Conservation (phyloP, 2,113 vertebrate species). For the Thamnophis sirtalis region DNA sequence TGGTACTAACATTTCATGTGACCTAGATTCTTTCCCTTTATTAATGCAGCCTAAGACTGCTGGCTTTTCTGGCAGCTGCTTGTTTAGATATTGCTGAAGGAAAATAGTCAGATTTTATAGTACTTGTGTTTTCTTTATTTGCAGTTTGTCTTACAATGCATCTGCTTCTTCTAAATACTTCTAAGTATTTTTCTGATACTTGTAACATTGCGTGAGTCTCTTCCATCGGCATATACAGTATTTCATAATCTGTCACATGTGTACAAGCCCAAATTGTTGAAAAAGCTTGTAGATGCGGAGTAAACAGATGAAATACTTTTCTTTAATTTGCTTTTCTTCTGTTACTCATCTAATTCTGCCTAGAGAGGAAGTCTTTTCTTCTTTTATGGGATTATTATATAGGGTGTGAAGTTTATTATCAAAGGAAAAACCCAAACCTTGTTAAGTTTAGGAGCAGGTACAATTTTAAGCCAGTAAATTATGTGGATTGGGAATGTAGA, state of each 20-base stretch:
- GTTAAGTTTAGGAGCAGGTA: not conserved
- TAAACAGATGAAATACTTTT: not conserved
- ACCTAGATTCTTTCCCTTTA: not conserved
- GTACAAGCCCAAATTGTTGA: not conserved
- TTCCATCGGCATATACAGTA: no score
- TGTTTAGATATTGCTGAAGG: not conserved
- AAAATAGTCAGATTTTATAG: not conserved
- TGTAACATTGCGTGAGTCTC: not conserved
- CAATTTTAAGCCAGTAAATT: not conserved
- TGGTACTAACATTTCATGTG: not conserved
- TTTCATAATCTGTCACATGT: not conserved
- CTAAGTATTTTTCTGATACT: not conserved
- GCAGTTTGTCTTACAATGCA: no score
- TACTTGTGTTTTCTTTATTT: not conserved
- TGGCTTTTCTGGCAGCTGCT: not conserved
- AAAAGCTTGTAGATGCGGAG: not conserved
- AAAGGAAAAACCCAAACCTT: not conserved
- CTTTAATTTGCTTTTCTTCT: not conserved
- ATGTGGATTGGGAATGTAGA: not conserved
- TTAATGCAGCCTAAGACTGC: not conserved
- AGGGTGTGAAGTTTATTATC: not conserved
- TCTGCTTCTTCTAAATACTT: not conserved
- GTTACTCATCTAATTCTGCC: not conserved
- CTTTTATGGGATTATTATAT: not conserved
- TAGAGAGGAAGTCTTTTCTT: not conserved